Conservation (phyloP, 2,888 invertebrate species). For the Sinotaia quadrata region DNA sequence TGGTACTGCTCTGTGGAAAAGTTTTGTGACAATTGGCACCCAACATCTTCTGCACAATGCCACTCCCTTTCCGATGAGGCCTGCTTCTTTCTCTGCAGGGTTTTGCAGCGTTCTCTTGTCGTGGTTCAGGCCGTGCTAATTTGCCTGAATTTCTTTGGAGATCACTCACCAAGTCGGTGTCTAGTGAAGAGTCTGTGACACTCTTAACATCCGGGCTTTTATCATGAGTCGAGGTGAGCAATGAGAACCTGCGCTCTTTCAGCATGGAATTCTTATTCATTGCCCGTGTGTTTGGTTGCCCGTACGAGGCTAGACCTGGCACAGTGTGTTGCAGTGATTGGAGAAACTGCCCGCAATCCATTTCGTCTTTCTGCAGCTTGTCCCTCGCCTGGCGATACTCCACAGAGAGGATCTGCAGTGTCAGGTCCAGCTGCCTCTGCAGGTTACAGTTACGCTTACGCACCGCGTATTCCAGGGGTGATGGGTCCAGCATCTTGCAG, state of each 20-base stretch:
- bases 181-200: no score
- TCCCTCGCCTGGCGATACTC: slow-evolving; percentile 36
- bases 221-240: no score
- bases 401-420: slow-evolving; percentile 30
- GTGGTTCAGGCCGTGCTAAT: no score
- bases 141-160: no score
- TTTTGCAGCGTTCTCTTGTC: no score
- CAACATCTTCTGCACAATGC: no score
- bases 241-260: slow-evolving; percentile 15
- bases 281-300: slow-evolving; percentile 34
- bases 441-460: slow-evolving; percentile 33
- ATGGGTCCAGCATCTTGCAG: slow-evolving; percentile 10
- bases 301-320: slow-evolving; percentile 30
- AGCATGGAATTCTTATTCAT: slow-evolving; percentile 29
- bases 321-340: slow-evolving; percentile 13
- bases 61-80: no score
- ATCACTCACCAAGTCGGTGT: no score
- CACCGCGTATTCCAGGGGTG: slow-evolving; percentile 16
- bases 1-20: no score
- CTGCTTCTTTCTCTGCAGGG: no score
- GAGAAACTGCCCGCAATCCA: slow-evolving; percentile 30
- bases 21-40: no score
- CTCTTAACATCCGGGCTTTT: no score
- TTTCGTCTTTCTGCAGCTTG: slow-evolving; percentile 21
- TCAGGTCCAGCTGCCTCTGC: slow-evolving; percentile 30